Conservation (phyloP, 1,140 invertebrate species). For the Eumaeus atala region DNA sequence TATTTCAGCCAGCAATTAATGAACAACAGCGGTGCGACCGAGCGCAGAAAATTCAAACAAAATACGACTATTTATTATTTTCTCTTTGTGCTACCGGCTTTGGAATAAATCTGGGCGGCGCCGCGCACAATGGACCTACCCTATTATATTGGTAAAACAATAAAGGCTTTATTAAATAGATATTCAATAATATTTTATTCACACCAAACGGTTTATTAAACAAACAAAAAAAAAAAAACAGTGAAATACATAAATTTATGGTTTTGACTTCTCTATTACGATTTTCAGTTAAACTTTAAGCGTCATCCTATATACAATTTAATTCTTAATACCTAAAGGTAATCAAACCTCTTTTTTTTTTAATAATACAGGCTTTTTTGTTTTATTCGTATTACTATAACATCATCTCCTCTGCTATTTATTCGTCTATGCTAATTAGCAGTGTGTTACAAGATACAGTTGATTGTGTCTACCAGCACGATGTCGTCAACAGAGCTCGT, state of each 20-base stretch:
- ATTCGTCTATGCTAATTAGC: too few relatives aligned
- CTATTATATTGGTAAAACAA: constrained; percentile 70
- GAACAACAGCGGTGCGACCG: constrained; percentile 60
- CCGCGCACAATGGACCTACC: constrained; percentile 42
- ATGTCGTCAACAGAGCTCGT: too few relatives aligned
- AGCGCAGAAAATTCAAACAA: constrained; percentile 62
- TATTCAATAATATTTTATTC: constrained; percentile 70
- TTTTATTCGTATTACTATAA: background rate
- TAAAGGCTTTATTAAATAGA: constrained; percentile 70
- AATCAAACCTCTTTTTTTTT: too few relatives aligned
- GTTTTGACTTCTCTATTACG: constrained; percentile 15
- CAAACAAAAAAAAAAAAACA: constrained; percentile 4
- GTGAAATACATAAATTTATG: background rate
- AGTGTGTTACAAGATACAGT: too few relatives aligned
- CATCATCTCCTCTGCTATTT: too few relatives aligned
- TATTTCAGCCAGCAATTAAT: constrained; percentile 64
- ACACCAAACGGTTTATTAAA: constrained; percentile 38
- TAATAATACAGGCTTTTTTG: background rate
- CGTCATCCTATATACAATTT: constrained; percentile 3
- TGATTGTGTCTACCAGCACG: too few relatives aligned
- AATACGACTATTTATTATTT: constrained; percentile 72
- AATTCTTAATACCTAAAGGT: too few relatives aligned
- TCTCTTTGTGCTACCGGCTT: constrained; percentile 48
- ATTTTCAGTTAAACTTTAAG: constrained; percentile 2
- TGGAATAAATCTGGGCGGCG: constrained; percentile 51